Conservation (phyloP, 2,797 vertebrate genomes). For the Gouania willdenowi region DNA sequence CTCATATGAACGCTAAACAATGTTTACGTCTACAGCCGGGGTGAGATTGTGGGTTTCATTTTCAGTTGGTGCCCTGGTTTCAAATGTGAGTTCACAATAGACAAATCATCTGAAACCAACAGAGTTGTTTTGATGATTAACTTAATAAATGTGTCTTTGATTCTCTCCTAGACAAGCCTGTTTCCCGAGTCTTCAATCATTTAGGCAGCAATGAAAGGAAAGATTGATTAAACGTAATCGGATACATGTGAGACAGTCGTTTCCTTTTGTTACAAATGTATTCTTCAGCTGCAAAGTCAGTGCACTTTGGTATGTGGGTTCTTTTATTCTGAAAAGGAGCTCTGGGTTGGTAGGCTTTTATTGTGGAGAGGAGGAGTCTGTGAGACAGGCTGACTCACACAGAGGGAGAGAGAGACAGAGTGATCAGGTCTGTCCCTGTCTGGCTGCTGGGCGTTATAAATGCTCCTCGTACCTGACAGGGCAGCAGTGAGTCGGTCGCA, state of each 20-base stretch:
- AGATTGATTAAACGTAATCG: not conserved
- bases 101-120: slow-evolving; percentile 8
- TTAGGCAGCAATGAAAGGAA: not conserved
- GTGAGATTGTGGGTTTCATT: slow-evolving; percentile 6
- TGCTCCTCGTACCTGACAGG: slow-evolving; percentile 71
- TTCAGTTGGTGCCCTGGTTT: slow-evolving; percentile 7
- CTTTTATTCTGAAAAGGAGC: slow-evolving; percentile 83
- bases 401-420: slow-evolving; percentile 14
- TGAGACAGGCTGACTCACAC: slow-evolving; percentile 67
- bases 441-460: slow-evolving; percentile 78
- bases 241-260: slow-evolving; percentile 1
- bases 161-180: not conserved
- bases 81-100: slow-evolving; percentile 5
- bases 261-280: not conserved
- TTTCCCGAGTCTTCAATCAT: not conserved
- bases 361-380: slow-evolving; percentile 57
- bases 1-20: slow-evolving; percentile 10
- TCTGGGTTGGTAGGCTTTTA: slow-evolving; percentile 39
- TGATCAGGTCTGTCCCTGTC: slow-evolving; percentile 61
- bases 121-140: slow-evolving; percentile 2
- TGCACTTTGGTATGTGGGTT: slow-evolving; percentile 5
- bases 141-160: slow-evolving; percentile 1
- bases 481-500: slow-evolving; percentile 27
- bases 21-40: slow-evolving; percentile 13
- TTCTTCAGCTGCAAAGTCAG: not conserved